Conservation (phyloP, 2,888 invertebrate species). For the Eupithecia subfuscata region DNA sequence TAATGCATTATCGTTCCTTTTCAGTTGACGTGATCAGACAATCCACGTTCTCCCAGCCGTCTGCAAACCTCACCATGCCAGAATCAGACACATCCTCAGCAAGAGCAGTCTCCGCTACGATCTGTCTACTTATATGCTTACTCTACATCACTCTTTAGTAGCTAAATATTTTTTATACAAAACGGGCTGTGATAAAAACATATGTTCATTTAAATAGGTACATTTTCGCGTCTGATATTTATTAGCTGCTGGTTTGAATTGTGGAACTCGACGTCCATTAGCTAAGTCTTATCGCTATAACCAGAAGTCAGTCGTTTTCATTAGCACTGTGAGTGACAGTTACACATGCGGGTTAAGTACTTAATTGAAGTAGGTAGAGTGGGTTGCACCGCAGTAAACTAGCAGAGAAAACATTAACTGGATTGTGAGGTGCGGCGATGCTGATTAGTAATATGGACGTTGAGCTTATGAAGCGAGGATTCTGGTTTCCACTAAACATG, state of each 20-base stretch:
- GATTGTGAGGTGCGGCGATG: not conserved
- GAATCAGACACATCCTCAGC: conserved; percentile 64
- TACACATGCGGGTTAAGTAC: not conserved
- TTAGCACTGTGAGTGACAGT: not conserved
- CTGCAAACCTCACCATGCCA: conserved; percentile 65
- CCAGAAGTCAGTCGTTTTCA: not conserved
- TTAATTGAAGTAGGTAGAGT: not conserved
- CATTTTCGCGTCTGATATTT: conserved; percentile 47
- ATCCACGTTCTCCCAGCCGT: conserved; percentile 62
- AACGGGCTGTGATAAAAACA: conserved; percentile 79
- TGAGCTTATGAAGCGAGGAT: not conserved
- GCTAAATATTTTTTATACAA: conserved; percentile 54
- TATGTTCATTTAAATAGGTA: conserved; percentile 56
- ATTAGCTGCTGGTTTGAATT: conserved; percentile 29
- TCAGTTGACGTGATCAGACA: conserved; percentile 76
- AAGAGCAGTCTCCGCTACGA: conserved; percentile 47
- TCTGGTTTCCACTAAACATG: not conserved
- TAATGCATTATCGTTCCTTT: conserved; percentile 45
- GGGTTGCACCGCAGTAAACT: not conserved
- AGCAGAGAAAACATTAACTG: not conserved
- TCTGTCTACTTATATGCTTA: conserved; percentile 50
- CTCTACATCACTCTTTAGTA: conserved; percentile 62
- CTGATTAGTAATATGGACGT: conserved; percentile 3
- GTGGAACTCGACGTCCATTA: conserved; percentile 6
- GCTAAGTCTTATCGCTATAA: not conserved